Percentiles rank a stretch among this genome's conserved stretches.
phyloP scores from a whole-genome alignment of 2,113 vertebrate genomes.

The Myotis lucifugus region DNA sequence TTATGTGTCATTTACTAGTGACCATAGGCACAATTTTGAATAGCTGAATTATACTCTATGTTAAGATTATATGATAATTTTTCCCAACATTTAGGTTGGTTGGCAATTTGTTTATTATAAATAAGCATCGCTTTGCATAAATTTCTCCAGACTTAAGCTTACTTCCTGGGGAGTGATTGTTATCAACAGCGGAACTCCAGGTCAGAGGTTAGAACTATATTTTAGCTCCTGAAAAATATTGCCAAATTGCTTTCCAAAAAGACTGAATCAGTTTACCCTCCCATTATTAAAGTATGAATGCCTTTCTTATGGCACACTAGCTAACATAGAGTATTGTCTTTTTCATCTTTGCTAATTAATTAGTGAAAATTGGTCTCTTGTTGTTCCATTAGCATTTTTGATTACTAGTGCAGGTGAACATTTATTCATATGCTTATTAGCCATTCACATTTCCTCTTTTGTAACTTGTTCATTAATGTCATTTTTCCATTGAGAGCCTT shows the following conservation, averaged over 20 bases:
- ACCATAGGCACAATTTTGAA: constrained; percentile 3
- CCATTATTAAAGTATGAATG: constrained; percentile 43
- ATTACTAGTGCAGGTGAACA: constrained; percentile 73
- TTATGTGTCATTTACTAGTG: neutral
- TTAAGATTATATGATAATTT: constrained; percentile 25
- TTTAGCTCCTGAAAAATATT: constrained; percentile 57
- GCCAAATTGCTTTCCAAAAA: constrained; percentile 61
- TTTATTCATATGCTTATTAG: constrained; percentile 79
- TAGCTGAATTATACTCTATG: constrained; percentile 22
- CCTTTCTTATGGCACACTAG: neutral
- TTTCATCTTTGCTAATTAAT: constrained; percentile 73
- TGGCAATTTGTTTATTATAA: constrained; percentile 53
- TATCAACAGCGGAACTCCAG: constrained; percentile 5
- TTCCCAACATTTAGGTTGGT: neutral
- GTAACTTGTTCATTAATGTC: constrained; percentile 46
- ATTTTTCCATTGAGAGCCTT: constrained; percentile 58
- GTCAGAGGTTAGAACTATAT: constrained; percentile 45
- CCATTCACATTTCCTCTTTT: constrained; percentile 69
- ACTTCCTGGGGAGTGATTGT: neutral
- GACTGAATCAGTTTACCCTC: constrained; percentile 29
- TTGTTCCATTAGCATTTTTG: constrained; percentile 73
- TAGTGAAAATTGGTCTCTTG: constrained; percentile 74
- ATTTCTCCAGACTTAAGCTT: constrained; percentile 39
- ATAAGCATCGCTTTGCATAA: constrained; percentile 38
- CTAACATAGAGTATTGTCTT: constrained; percentile 68